A percentile compares a stretch with the other conserved stretches of the same genome.
These are phyloP conservation scores for Acronicta leporina DNA, from an alignment of 2,888 invertebrate genomes.

Conservation along the genomic window DNA sequence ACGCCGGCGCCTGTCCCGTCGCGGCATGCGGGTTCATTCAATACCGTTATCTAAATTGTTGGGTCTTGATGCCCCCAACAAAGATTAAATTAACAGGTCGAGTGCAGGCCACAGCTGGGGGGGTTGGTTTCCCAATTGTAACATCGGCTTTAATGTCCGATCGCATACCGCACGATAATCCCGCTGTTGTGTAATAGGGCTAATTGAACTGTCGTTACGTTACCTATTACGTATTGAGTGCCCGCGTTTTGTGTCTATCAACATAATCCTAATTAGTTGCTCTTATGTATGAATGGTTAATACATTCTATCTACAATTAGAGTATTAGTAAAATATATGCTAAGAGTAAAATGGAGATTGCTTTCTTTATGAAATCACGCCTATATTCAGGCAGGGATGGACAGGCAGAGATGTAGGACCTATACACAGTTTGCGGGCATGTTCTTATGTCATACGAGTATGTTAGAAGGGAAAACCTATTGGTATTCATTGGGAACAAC, in stretches of 20 bases:
- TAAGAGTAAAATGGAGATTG: no score
- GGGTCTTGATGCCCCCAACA: constrained; percentile 79
- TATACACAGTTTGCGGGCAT: no score
- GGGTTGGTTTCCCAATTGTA: constrained; percentile 73
- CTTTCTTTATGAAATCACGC: no score
- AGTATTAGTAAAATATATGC: background rate
- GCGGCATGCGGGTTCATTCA: constrained; percentile 81
- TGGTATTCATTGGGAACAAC: no score
- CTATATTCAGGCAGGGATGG: no score
- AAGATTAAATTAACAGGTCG: constrained; percentile 85
- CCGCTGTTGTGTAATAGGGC: constrained; percentile 77
- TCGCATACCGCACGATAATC: constrained; percentile 75
- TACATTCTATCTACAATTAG: background rate
- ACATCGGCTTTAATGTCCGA: constrained; percentile 73
- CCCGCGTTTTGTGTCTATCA: constrained; percentile 37
- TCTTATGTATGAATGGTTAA: constrained; percentile 25
- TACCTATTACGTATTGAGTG: constrained; percentile 65
- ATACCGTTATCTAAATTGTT: constrained; percentile 85
- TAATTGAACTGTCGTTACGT: constrained; percentile 79
- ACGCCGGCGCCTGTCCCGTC: constrained; percentile 68
- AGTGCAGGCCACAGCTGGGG: constrained; percentile 68
- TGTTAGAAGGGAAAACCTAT: no score
- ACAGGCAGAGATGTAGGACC: no score
- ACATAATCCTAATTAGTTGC: constrained; percentile 48
- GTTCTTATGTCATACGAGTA: no score